phyloP scores from a whole-genome alignment of 2,113 vertebrate species.

The Spilogale gracilis region DNA sequence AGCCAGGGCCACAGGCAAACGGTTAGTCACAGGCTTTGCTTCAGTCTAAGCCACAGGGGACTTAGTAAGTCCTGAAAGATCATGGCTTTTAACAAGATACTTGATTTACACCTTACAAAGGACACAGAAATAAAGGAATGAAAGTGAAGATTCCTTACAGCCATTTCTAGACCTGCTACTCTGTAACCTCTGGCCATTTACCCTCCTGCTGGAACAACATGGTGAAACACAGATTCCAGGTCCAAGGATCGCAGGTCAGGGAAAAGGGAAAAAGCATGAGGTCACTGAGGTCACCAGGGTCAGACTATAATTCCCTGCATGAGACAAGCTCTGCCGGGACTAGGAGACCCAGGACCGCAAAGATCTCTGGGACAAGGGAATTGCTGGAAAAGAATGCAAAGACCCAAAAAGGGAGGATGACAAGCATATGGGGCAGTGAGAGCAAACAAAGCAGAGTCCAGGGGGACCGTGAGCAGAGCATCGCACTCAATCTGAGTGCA shows the following conservation, averaged over 20 bases:
- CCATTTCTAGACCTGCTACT: conserved; percentile 7
- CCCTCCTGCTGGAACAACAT: not conserved
- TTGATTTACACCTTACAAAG: not conserved
- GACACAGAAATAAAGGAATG: not conserved
- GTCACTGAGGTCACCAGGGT: not conserved
- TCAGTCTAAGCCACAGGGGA: not conserved
- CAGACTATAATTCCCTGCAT: not conserved
- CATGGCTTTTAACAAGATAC: not conserved
- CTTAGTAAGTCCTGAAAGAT: not conserved
- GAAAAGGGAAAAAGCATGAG: not conserved
- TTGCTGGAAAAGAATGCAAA: not conserved
- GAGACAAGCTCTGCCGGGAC: not conserved
- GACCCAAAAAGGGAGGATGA: not conserved
- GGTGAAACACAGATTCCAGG: not conserved
- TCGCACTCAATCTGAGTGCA: not conserved
- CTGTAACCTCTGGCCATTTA: not conserved
- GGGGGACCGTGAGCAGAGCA: not conserved
- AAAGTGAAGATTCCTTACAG: not conserved
- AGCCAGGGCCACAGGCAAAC: not conserved
- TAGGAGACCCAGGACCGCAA: not conserved
- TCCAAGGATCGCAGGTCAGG: not conserved
- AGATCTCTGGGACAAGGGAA: not conserved
- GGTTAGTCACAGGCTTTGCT: conserved; percentile 16
- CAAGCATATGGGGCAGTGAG: not conserved
- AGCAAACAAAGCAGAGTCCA: not conserved